phyloP scores from a whole-genome alignment of 2,888 invertebrate genomes.

The Caenorhabditis sp. region DNA sequence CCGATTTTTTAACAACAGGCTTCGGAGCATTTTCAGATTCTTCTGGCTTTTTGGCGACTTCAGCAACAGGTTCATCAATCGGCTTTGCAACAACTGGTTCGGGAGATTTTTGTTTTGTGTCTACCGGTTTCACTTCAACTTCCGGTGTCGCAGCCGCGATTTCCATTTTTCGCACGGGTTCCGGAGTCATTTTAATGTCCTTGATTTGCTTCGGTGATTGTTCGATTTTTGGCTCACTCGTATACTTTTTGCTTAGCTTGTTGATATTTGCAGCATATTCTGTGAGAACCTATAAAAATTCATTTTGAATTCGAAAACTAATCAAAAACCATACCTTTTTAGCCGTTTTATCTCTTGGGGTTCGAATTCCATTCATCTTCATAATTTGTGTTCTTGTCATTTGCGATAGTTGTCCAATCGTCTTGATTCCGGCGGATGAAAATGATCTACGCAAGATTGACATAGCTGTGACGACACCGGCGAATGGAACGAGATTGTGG shows the following conservation, averaged over 20 bases:
- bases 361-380: slow-evolving; percentile 18
- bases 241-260: background rate
- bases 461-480: slow-evolving; percentile 6
- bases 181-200: too few species aligned
- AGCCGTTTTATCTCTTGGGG: slow-evolving; percentile 7
- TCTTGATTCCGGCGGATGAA: background rate
- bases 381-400: slow-evolving; percentile 7
- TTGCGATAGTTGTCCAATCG: slow-evolving; percentile 23
- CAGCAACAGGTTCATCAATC: too few species aligned
- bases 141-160: background rate
- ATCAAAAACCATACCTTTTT: background rate
- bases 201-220: background rate
- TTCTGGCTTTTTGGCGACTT: background rate
- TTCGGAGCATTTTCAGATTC: too few species aligned
- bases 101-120: too few species aligned
- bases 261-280: too few species aligned
- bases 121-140: background rate
- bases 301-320: background rate
- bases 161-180: background rate
- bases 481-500: background rate
- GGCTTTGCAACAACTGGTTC: background rate
- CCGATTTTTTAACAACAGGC: too few species aligned
- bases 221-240: background rate
- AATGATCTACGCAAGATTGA: slow-evolving; percentile 8
- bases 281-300: background rate